A percentile compares a stretch with the other conserved stretches of the same genome.
phyloP scores from a whole-genome alignment of 2,113 vertebrate species.

The Glaucidium brasilianum region DNA sequence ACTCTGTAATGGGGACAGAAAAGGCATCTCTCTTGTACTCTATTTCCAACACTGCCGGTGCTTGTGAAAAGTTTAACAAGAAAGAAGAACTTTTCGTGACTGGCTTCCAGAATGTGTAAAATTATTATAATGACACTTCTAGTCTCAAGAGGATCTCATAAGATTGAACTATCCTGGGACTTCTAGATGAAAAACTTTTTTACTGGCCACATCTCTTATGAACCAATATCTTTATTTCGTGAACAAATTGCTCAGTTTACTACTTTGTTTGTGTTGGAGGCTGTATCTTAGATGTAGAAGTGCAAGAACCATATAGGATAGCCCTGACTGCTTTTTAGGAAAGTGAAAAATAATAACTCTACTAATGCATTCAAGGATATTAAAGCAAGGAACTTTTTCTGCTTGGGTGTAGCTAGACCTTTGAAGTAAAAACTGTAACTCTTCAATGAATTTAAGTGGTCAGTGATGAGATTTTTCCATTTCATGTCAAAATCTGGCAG shows the following conservation, averaged over 20 bases:
- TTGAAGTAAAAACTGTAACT: background rate
- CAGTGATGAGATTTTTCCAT: background rate
- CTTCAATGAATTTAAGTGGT: background rate
- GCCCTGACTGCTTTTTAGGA: background rate
- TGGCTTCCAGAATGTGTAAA: background rate
- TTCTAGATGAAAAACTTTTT: background rate
- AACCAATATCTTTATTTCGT: background rate
- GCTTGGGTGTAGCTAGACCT: background rate
- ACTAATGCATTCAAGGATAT: background rate
- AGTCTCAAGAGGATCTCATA: background rate
- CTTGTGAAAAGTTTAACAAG: background rate
- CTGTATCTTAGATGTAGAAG: background rate
- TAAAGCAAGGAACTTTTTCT: background rate
- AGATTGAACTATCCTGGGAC: background rate
- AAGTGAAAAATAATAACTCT: background rate
- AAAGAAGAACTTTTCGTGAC: background rate
- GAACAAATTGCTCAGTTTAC: background rate
- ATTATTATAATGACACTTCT: background rate
- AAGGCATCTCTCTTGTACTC: background rate
- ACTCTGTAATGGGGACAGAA: background rate
- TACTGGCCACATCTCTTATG: background rate
- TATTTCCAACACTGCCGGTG: background rate
- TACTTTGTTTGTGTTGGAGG: background rate
- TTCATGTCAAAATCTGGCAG: background rate
- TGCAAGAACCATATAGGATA: background rate